These are phyloP conservation scores for Platichthys stellatus DNA, from an alignment of 2,113 vertebrate species.

Conservation along the genomic window DNA sequence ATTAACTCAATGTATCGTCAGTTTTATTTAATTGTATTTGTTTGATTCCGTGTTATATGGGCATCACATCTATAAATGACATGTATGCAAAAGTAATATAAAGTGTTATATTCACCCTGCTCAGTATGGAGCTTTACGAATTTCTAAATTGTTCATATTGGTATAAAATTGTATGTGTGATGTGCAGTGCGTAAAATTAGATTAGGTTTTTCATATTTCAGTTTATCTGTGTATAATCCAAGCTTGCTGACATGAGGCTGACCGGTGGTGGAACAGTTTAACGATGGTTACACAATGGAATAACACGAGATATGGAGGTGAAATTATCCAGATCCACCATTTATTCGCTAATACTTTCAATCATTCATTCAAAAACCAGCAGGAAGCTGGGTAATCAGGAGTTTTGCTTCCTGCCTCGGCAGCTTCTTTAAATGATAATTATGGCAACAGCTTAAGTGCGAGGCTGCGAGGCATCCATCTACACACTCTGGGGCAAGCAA, in stretches of 20 bases:
- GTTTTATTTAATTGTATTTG: not conserved
- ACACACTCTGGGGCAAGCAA: not conserved
- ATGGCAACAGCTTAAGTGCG: conserved; percentile 30
- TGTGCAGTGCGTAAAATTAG: too few species aligned
- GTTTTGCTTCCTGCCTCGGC: not conserved
- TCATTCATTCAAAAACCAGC: not conserved
- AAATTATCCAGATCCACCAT: not conserved
- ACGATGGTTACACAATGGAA: not conserved
- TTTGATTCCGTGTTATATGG: not conserved
- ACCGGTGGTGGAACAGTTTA: not conserved
- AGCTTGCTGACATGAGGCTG: not conserved
- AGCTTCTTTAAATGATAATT: conserved; percentile 12
- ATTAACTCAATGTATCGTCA: not conserved
- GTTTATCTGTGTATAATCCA: too few species aligned
- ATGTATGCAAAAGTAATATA: too few species aligned
- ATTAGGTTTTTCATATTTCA: too few species aligned
- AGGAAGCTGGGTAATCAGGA: conserved; percentile 12
- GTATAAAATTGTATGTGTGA: too few species aligned
- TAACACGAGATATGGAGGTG: not conserved
- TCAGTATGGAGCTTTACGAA: too few species aligned
- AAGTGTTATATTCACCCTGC: too few species aligned
- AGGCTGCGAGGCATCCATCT: conserved; percentile 26
- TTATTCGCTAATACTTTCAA: not conserved
- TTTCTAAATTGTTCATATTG: too few species aligned
- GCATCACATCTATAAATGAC: too few species aligned